A percentile compares a stretch with the other conserved stretches of the same genome.
Conservation (phyloP, 2,797 vertebrate species). For the Sternarchorhynchus goeldii region DNA sequence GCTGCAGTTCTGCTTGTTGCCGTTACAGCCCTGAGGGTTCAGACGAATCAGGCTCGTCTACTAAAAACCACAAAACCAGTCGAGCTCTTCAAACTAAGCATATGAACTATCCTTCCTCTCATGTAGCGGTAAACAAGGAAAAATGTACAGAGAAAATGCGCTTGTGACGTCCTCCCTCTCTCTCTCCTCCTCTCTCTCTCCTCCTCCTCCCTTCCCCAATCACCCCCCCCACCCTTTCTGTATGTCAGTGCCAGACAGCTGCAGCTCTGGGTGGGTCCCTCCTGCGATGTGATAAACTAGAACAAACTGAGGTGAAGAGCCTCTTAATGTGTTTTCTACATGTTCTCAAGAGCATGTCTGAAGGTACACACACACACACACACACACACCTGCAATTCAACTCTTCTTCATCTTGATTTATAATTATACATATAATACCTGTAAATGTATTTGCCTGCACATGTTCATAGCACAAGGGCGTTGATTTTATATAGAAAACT, state of each 20-base stretch:
- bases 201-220: background rate
- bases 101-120: background rate
- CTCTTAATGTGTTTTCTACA: constrained; percentile 97
- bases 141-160: background rate
- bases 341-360: constrained; percentile 98
- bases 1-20: background rate
- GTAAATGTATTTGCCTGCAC: background rate
- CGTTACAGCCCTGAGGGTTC: constrained; percentile 4
- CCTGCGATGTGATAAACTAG: constrained; percentile 93
- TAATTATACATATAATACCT: background rate
- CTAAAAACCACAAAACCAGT: background rate
- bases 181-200: background rate
- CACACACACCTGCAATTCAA: background rate
- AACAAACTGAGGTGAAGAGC: constrained; percentile 94
- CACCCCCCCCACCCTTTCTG: background rate
- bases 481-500: background rate
- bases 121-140: background rate
- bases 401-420: background rate
- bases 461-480: background rate
- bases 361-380: constrained; percentile 78
- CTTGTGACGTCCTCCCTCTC: background rate
- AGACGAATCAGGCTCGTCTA: constrained; percentile 15
- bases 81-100: background rate
- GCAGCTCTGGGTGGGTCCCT: constrained; percentile 83
- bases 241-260: constrained; percentile 80